Evolutionary conservation across 2,888 invertebrate species (phyloP).

Genomic region (Oeneis ivallda): DNA sequence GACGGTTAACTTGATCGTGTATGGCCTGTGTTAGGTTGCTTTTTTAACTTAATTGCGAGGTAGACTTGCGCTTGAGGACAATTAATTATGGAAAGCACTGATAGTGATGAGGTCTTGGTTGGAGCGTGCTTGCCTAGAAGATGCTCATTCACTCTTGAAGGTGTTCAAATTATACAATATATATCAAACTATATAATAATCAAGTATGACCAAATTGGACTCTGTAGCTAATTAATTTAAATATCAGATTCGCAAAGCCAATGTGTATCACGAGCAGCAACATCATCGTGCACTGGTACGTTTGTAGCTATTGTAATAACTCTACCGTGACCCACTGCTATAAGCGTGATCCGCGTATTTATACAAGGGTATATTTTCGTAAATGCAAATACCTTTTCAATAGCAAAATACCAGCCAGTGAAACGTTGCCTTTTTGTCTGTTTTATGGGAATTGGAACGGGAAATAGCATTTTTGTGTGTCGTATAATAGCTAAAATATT

Average conservation of each 20-base stretch:
- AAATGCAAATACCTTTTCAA: conserved; percentile 2
- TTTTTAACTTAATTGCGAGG: no score
- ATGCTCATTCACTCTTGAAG: no score
- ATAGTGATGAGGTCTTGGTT: no score
- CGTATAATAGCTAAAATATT: conserved; percentile 4
- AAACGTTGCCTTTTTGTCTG: conserved; percentile 4
- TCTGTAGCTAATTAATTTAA: no score
- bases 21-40: no score
- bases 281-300: not conserved
- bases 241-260: not conserved
- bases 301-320: conserved; percentile 10
- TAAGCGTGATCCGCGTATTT: not conserved
- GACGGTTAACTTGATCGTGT: no score
- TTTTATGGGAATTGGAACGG: conserved; percentile 1
- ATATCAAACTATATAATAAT: no score
- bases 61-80: no score
- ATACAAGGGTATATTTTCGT: not conserved
- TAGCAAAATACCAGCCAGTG: not conserved
- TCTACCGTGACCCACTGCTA: conserved; percentile 10
- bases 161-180: no score
- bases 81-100: no score
- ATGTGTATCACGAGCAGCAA: not conserved
- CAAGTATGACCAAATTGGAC: no score
- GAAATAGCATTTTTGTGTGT: conserved; percentile 1
- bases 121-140: no score